A percentile compares a stretch with the other conserved stretches of the same genome.
phyloP scores from a whole-genome alignment of 2,888 invertebrate genomes.

The Zootermopsis nevadensis region DNA sequence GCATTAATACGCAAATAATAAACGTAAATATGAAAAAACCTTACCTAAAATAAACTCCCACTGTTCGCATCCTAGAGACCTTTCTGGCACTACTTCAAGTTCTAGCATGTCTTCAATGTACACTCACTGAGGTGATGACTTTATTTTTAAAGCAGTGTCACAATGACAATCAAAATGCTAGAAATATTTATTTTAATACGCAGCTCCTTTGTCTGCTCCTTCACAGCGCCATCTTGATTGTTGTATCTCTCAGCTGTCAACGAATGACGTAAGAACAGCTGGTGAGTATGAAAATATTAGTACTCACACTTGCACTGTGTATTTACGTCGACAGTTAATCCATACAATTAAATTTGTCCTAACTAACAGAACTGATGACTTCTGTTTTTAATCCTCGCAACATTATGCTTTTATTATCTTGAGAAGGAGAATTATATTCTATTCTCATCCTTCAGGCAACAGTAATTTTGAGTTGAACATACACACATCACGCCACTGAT shows the following conservation, averaged over 20 bases:
- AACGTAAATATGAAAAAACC: slow-evolving; percentile 58
- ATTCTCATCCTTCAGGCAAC: neutral
- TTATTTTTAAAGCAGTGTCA: slow-evolving; percentile 28
- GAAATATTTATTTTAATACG: slow-evolving; percentile 57
- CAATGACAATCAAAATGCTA: slow-evolving; percentile 51
- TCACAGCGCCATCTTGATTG: slow-evolving; percentile 63
- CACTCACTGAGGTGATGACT: slow-evolving; percentile 57
- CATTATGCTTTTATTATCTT: neutral
- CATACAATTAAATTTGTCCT: neutral
- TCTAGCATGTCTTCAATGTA: slow-evolving; percentile 80
- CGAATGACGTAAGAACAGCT: slow-evolving; percentile 55
- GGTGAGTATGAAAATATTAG: slow-evolving; percentile 50
- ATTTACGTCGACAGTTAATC: slow-evolving; percentile 44
- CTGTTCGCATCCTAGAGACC: slow-evolving; percentile 94
- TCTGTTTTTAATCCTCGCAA: neutral
- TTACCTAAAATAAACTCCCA: slow-evolving; percentile 98
- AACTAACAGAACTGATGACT: neutral
- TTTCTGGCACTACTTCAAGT: slow-evolving; percentile 95
- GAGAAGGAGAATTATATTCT: no score
- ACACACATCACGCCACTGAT: neutral
- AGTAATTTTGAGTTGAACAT: neutral
- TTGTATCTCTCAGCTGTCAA: slow-evolving; percentile 58
- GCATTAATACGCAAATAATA: slow-evolving; percentile 44
- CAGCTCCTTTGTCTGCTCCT: slow-evolving; percentile 59
- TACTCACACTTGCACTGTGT: slow-evolving; percentile 27